Evolutionary conservation across 2,113 vertebrate species (phyloP), one percentile per base, ranked within the genome.

Genomic region (Harpagus bidentatus): DNA sequence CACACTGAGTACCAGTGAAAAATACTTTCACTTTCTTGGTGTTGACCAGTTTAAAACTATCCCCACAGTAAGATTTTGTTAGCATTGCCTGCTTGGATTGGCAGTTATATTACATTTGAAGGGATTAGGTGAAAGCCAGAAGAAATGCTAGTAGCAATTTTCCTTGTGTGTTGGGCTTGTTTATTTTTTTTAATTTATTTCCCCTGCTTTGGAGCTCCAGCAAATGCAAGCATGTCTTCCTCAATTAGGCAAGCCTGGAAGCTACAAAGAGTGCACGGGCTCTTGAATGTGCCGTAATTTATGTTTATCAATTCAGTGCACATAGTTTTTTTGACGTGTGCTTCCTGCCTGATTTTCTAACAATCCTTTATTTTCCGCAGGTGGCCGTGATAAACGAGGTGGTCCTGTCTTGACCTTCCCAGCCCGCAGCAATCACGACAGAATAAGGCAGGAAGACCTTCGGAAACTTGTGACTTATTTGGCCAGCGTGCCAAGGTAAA

Each of bases 401-500:
- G 99, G 99, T 93, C 99, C 99, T 36, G 99, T 99, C 97, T 95
- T 99, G 98, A 99, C 99, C 55, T 99, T 99, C 96, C 99, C 99
- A 74, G 99, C 99, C 88, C 98, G 99, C 80, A 99, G 99, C 97
- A 99, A 99, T 98, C 99, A 99, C 29, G 99, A 99, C 98, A 99
- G 99, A 99, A 99, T 99, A 99, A 99, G 99, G 95, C 99, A 99
- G 92, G 99, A 99, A 95, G 99, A 99, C 95, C 98, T 99, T 93
- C 98, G 99, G 97, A 99, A 99, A 97, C 99, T 99, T 70, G 99
- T 99, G n/a, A 99, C 99, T 84, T 99, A 99, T 98, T 98, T 99
- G 98, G 99, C 99, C 84, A 99, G 99, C 2, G 99, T 99, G 80
- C 99, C 99, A 97, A 99, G 97, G 97, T 98, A 97, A 98, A 96